phyloP scores from a whole-genome alignment of 2,888 invertebrate genomes.

The Cabera pusaria region DNA sequence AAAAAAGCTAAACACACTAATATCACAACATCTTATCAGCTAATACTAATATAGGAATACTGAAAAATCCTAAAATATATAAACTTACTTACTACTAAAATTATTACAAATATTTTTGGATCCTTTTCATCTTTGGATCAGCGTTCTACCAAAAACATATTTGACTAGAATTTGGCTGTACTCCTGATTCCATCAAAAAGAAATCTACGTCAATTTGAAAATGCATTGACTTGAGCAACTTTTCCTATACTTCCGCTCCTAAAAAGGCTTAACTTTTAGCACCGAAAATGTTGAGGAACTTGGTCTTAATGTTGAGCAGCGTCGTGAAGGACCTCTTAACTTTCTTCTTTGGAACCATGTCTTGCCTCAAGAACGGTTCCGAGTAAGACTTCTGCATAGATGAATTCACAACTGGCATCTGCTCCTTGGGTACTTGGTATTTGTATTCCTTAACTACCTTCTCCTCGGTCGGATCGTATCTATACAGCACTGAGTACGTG shows the following conservation, averaged over 20 bases:
- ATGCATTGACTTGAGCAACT: conserved; percentile 79
- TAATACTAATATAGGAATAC: conserved; percentile 5
- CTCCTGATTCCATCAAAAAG: conserved; percentile 37
- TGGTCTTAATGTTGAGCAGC: conserved; percentile 71
- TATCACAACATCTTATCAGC: conserved; percentile 19
- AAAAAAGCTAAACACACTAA: conserved; percentile 27
- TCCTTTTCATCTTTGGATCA: conserved; percentile 8
- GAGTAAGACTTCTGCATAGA: conserved; percentile 65
- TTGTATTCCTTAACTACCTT: conserved; percentile 77
- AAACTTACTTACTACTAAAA: conserved; percentile 1
- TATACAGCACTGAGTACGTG: conserved; percentile 73
- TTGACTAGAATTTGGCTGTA: conserved; percentile 46
- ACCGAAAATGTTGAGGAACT: conserved; percentile 73
- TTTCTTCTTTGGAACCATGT: conserved; percentile 68
- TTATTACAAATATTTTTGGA: conserved; percentile 4
- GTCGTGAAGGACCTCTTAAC: conserved; percentile 76
- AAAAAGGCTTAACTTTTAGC: conserved; percentile 62
- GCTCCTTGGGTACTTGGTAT: conserved; percentile 62
- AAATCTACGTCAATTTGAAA: conserved; percentile 47
- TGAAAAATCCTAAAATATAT: conserved; percentile 10
- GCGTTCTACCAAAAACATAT: conserved; percentile 8
- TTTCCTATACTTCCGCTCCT: conserved; percentile 38
- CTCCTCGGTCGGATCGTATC: conserved; percentile 72
- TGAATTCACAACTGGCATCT: conserved; percentile 36
- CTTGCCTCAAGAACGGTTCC: conserved; percentile 67